phyloP scores from a whole-genome alignment of 2,888 invertebrate genomes.

The Drosophila gaucha region DNA sequence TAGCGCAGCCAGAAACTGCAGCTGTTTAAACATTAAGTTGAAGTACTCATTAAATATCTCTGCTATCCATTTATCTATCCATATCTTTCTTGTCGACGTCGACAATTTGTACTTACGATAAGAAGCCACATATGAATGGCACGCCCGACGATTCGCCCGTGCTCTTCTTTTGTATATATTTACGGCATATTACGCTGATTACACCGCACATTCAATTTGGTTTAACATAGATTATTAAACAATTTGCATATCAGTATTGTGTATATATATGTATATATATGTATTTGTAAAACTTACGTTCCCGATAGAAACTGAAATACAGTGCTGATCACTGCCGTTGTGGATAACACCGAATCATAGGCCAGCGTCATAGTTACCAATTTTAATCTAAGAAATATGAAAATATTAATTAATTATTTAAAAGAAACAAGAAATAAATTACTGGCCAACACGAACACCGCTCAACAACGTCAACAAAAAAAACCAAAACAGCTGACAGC shows the following conservation, averaged over 20 bases:
- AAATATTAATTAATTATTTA: slow-evolving; percentile 12
- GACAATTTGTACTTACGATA: slow-evolving; percentile 87
- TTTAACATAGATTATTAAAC: slow-evolving; percentile 17
- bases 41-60: neutral
- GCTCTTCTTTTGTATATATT: slow-evolving; percentile 90
- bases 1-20: slow-evolving; percentile 93
- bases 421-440: slow-evolving; percentile 18
- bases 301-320: slow-evolving; percentile 94
- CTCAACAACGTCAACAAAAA: slow-evolving; percentile 76
- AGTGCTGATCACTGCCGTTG: slow-evolving; percentile 90
- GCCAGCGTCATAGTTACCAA: slow-evolving; percentile 50
- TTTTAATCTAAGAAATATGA: slow-evolving; percentile 9
- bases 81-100: slow-evolving; percentile 57
- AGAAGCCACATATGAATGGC: slow-evolving; percentile 91
- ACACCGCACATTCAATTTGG: slow-evolving; percentile 72
- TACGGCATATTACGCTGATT: slow-evolving; percentile 90
- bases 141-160: slow-evolving; percentile 91
- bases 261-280: neutral
- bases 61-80: neutral
- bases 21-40: slow-evolving; percentile 84
- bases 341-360: slow-evolving; percentile 78
- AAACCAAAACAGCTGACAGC: slow-evolving; percentile 64
- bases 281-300: slow-evolving; percentile 88
- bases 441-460: slow-evolving; percentile 35
- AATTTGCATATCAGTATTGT: slow-evolving; percentile 3